Percentiles rank a stretch among this genome's conserved stretches.
Conservation (phyloP, 2,113 vertebrate species). For the Perognathus longimembris region DNA sequence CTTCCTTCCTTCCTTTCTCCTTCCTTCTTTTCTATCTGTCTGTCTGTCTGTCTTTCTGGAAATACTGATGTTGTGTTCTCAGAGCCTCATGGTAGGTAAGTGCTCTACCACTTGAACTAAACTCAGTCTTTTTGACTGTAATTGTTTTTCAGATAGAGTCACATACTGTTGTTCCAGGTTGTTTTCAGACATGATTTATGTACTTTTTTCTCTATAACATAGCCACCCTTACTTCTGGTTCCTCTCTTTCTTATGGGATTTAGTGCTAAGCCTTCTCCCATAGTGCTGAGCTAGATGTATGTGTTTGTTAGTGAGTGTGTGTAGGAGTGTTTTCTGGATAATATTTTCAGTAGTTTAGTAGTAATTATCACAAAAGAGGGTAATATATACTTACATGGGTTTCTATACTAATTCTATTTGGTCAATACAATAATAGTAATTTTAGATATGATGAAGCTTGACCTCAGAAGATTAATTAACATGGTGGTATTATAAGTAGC, state of each 20-base stretch:
- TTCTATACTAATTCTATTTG: not conserved
- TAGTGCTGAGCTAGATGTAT: not conserved
- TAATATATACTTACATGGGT: not conserved
- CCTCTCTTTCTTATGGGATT: not conserved
- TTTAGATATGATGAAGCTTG: conserved; percentile 22
- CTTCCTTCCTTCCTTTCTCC: too few relatives aligned
- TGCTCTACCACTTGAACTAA: too few relatives aligned
- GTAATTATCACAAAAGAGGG: conserved; percentile 6
- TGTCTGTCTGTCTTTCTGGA: too few relatives aligned
- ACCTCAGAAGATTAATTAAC: not conserved
- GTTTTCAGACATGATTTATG: too few relatives aligned
- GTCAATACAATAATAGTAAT: not conserved
- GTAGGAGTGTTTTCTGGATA: not conserved
- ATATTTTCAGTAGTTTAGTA: not conserved
- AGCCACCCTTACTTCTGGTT: too few relatives aligned
- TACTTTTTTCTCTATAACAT: too few relatives aligned
- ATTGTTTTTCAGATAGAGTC: too few relatives aligned
- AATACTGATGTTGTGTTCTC: too few relatives aligned
- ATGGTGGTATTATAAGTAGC: not conserved
- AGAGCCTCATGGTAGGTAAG: too few relatives aligned
- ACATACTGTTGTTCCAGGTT: too few relatives aligned
- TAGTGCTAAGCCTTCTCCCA: not conserved
- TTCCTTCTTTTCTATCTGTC: too few relatives aligned
- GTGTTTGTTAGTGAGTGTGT: not conserved
- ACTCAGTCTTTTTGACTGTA: too few relatives aligned